Evolutionary conservation across 1,140 invertebrate species (phyloP).

Genomic region (Listronotus bonariensis): DNA sequence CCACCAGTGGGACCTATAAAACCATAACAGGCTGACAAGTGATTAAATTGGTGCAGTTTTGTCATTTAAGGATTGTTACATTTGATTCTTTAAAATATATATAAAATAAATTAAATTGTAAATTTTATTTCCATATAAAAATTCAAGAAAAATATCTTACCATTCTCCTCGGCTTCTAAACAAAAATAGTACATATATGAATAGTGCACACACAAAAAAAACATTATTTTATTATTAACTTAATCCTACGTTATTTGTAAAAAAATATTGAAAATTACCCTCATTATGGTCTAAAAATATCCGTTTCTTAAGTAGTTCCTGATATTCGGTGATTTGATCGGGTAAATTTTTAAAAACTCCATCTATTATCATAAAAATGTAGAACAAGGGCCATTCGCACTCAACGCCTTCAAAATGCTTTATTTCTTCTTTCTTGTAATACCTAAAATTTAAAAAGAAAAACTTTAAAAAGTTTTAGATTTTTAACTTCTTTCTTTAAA

Average conservation of each 20-base stretch:
- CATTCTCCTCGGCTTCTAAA: not conserved
- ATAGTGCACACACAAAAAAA: no score
- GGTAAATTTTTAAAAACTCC: conserved; percentile 87
- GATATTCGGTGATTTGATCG: conserved; percentile 92
- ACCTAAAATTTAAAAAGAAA: conserved; percentile 44
- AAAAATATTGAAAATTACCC: conserved; percentile 63
- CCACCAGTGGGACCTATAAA: no score
- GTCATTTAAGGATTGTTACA: no score
- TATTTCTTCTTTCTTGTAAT: conserved; percentile 67
- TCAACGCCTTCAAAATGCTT: conserved; percentile 96
- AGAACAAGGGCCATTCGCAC: conserved; percentile 98
- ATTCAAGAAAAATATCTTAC: not conserved
- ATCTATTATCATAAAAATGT: conserved; percentile 94
- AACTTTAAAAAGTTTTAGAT: not conserved
- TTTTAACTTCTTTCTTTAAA: no score
- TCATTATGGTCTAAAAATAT: conserved; percentile 74
- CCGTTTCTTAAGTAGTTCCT: conserved; percentile 77
- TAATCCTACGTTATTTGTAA: not conserved
- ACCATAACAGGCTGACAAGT: no score
- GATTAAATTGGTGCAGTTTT: no score
- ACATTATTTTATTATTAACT: no score
- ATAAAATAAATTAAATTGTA: no score
- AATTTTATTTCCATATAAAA: no score
- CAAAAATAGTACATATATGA: not conserved
- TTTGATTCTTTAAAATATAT: no score